Evolutionary conservation across 2,797 vertebrate species (phyloP), one percentile per base, ranked within the genome.

Genomic region (Cossypha heuglini): DNA sequence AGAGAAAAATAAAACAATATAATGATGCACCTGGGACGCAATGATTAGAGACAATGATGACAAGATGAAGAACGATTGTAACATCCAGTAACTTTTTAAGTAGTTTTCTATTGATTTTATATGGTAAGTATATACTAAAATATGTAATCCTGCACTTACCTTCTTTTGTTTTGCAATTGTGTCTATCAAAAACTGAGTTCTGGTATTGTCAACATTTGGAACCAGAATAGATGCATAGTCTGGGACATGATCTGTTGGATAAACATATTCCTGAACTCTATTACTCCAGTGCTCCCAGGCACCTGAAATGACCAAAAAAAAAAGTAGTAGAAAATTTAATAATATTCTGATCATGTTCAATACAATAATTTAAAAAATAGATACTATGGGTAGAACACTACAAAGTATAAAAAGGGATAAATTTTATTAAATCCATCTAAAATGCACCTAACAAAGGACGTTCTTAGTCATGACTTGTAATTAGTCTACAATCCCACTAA

Each of bases 191-290:
- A 98, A 98, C 69, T 94, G 98, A 69, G 97, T 98, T 95, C 97
- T 97, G 57, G 97, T 76, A 91, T 98, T 98, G 93, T 98, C 98
- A 90, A 98, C 98, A 69, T 98, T 98, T 89, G 98, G 98, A 93
- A 98, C 98, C 62, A 98, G 93, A 96, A 98, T 98, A 76, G 98
- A 98, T 14, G 96, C 94, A 67, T 98, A 98, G 40, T 98, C 98
- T 24, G 98, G 98, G 61, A 98, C 25, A 52, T 64, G 94, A 72
- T 98, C 97, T 43, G 96, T 94, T 79, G 98, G 98, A 81, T 98
- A 98, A 91, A 94, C 29, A 71, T 97, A 98, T 16, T 98, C 98
- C 69, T 98, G 97, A 87, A 98, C 88, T 61, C 35, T 97, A 85
- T 96, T 97, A 97, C 88, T 98, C 98, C 98, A 98, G 48, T 98